Evolutionary conservation across 2,888 invertebrate species (phyloP).

Genomic region (Linyphia triangularis): DNA sequence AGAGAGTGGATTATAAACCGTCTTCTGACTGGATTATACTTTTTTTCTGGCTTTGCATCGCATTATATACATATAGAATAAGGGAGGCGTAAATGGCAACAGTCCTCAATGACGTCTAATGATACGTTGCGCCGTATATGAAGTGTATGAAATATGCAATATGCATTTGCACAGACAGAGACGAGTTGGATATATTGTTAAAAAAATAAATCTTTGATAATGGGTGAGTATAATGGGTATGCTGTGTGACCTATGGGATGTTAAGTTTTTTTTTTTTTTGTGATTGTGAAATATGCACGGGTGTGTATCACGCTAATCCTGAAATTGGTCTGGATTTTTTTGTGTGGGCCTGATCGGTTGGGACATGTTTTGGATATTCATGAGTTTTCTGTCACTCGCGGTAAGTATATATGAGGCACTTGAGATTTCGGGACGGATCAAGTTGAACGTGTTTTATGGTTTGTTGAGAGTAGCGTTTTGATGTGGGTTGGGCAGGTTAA

Average conservation of each 20-base stretch:
- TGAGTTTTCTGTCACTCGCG: background rate
- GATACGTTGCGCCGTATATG: background rate
- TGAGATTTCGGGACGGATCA: background rate
- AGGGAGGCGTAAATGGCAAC: background rate
- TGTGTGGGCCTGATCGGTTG: too few species aligned
- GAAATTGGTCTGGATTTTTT: background rate
- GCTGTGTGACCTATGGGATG: too few species aligned
- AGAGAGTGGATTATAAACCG: background rate
- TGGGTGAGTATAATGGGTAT: too few species aligned
- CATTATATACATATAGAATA: too few species aligned
- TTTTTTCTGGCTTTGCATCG: background rate
- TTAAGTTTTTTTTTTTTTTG: too few species aligned
- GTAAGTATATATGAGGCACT: background rate
- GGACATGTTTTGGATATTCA: background rate
- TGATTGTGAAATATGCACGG: background rate
- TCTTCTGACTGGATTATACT: background rate
- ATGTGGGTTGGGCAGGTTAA: background rate
- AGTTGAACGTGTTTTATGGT: background rate
- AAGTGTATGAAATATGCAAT: background rate
- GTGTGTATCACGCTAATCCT: background rate
- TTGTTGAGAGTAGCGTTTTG: background rate
- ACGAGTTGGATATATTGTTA: background rate
- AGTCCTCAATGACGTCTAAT: background rate
- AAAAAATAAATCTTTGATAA: too few species aligned
- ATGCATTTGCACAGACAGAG: background rate